These are phyloP conservation scores for Poeciliopsis turneri DNA, from an alignment of 2,797 vertebrate genomes.

Conservation along the genomic window DNA sequence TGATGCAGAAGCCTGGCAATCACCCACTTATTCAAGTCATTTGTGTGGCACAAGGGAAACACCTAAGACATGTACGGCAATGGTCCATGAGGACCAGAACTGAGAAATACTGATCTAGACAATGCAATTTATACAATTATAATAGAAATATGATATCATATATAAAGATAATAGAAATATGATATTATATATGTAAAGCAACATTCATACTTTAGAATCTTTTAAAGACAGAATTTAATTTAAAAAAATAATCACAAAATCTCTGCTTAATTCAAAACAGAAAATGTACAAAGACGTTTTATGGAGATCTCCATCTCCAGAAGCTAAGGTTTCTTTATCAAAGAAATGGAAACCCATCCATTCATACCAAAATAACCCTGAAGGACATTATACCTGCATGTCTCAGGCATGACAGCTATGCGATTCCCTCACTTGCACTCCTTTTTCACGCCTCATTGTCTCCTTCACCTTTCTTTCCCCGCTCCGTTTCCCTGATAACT, in stretches of 20 bases:
- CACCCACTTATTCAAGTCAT: no score
- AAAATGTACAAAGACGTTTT: conserved; percentile 43
- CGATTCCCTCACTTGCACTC: conserved; percentile 32
- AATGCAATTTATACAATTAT: neutral
- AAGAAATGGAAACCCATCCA: conserved; percentile 47
- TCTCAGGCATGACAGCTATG: conserved; percentile 70
- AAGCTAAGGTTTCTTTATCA: conserved; percentile 38
- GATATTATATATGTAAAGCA: neutral
- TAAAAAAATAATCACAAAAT: conserved; percentile 6
- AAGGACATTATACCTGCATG: conserved; percentile 54
- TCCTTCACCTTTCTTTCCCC: conserved; percentile 37
- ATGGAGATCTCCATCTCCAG: conserved; percentile 34
- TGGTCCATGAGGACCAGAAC: no score
- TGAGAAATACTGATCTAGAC: neutral
- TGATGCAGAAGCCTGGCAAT: neutral
- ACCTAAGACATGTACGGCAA: no score
- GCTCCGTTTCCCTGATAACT: conserved; percentile 62
- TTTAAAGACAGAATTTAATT: neutral
- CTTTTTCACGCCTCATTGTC: conserved; percentile 49
- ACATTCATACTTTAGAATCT: neutral
- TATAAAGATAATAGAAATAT: no score
- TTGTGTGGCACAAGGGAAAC: no score
- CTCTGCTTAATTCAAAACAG: conserved; percentile 24
- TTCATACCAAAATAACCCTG: conserved; percentile 69
- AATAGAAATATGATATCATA: neutral